Conservation (phyloP, 2,113 vertebrate species). For the Murina feae region DNA sequence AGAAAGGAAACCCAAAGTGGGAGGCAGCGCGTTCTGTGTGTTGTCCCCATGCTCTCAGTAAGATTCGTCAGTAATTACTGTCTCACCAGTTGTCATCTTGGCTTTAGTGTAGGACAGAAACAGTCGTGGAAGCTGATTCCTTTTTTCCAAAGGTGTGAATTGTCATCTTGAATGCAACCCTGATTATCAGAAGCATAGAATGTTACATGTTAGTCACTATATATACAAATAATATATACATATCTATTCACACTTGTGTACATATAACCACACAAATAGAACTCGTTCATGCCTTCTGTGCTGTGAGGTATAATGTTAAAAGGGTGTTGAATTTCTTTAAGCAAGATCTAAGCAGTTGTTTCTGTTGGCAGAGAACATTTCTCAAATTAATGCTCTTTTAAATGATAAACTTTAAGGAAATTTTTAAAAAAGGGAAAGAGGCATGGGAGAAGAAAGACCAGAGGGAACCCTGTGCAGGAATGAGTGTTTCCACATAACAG, state of each 20-base stretch:
- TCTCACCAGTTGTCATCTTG: not conserved
- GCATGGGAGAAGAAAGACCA: not conserved
- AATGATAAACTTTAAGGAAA: slow-evolving; percentile 31
- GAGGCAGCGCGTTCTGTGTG: not conserved
- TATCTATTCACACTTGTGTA: slow-evolving; percentile 7
- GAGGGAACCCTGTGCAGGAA: not conserved
- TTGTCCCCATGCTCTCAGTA: not conserved
- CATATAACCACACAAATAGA: slow-evolving; percentile 39
- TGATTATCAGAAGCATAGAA: not conserved
- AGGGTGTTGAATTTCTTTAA: slow-evolving; percentile 16
- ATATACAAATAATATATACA: slow-evolving; percentile 5
- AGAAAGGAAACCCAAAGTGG: not conserved
- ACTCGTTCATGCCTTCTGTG: slow-evolving; percentile 30
- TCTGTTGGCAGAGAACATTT: not conserved
- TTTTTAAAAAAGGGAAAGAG: not conserved
- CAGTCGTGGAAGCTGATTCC: not conserved
- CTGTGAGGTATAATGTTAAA: not conserved
- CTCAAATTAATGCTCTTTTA: slow-evolving; percentile 41
- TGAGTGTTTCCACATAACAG: not conserved
- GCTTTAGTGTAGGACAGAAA: slow-evolving; percentile 3
- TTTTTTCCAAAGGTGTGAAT: not conserved
- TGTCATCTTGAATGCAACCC: not conserved
- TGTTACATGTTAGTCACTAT: not conserved
- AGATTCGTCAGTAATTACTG: slow-evolving; percentile 14
- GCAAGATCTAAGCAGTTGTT: slow-evolving; percentile 28